These are phyloP conservation scores for Aphelenchoides avenae DNA, from an alignment of 1,140 invertebrate species.

Conservation along the genomic window DNA sequence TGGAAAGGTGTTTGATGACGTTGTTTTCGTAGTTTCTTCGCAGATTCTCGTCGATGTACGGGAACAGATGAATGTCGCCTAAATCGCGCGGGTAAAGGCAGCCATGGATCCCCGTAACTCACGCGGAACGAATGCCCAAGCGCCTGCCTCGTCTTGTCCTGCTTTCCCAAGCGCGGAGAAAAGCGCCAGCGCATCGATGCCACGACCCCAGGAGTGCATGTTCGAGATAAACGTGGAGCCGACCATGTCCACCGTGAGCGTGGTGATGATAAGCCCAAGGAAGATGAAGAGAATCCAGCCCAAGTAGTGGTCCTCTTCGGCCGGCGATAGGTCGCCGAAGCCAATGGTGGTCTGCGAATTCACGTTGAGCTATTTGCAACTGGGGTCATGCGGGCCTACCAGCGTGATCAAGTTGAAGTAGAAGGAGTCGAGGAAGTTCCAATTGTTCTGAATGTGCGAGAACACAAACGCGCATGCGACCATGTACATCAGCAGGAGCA, in stretches of 20 bases:
- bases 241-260: conserved; percentile 41
- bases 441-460: conserved; percentile 19
- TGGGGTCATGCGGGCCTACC: conserved; percentile 11
- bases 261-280: conserved; percentile 39
- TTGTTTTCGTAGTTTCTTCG: too few species aligned
- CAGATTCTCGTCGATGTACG: too few species aligned
- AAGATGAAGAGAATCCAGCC: conserved; percentile 51
- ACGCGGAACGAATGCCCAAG: too few species aligned
- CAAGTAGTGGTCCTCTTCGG: conserved; percentile 31
- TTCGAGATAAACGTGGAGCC: conserved; percentile 26
- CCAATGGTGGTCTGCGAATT: conserved; percentile 40
- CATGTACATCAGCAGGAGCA: conserved; percentile 38
- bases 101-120: too few species aligned
- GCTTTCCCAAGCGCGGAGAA: conserved; percentile 17
- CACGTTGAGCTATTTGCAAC: too few species aligned
- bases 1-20: too few species aligned
- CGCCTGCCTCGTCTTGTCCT: too few species aligned
- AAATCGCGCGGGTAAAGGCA: too few species aligned
- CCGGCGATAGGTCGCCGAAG: conserved; percentile 44
- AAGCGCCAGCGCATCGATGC: conserved; percentile 17
- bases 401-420: conserved; percentile 46
- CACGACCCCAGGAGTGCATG: conserved; percentile 18
- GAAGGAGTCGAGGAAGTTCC: conserved; percentile 43
- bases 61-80: too few species aligned
- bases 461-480: conserved; percentile 25